Base-by-base conservation (phyloP, 2,113 vertebrate species). In the Emydocephalus ijimae region DNA sequence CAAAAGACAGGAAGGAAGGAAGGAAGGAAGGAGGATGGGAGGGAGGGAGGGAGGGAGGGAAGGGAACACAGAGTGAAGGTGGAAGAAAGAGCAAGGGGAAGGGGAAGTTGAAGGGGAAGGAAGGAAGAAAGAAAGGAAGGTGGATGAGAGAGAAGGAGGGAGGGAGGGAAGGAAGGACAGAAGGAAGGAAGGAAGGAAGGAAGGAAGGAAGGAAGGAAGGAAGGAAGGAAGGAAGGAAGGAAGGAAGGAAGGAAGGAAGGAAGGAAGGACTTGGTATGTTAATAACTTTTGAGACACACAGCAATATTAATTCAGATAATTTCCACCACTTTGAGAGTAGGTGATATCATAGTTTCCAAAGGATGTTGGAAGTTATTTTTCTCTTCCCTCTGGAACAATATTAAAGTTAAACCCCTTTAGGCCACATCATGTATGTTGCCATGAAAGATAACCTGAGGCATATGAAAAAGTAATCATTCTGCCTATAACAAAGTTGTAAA, bases 391-490 rank as follows among this genome's bases (percentile, higher is more conserved):
- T 24, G 50, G 64, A 18, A 10, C 12, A 43, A 57, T 12, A 56
- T 21, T 92, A 87, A 94, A 91, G 2, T 54, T 90, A 20, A 26
- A 11, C 4, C 29, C 9, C 26, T 91, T 93, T 86, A 93, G 86
- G 43, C 45, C 39, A 56, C 59, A 24, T 57, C 95, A 95, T 91
- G 20, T 54, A 14, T 64, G 11, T 39, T 20, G 81, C 52, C 11
- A 90, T 7, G 93, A 0, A 55, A 56, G 5, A 59, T 74, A 93
- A 93, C 85, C 50, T 39, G n/a, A 48, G 43, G 56, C 34, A 34
- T 50, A 91, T 6, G 54, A 48, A 95, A 81, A 94, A 93, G 24
- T 18, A 5, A 89, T 21, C 55, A 64, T 87, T 3, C 4, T 0
- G 0, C 56, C 24, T 89, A 15, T 21, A 85, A 56, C 8, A 45